Conservation (phyloP, 1,140 invertebrate genomes). For the Cephus cinctus region DNA sequence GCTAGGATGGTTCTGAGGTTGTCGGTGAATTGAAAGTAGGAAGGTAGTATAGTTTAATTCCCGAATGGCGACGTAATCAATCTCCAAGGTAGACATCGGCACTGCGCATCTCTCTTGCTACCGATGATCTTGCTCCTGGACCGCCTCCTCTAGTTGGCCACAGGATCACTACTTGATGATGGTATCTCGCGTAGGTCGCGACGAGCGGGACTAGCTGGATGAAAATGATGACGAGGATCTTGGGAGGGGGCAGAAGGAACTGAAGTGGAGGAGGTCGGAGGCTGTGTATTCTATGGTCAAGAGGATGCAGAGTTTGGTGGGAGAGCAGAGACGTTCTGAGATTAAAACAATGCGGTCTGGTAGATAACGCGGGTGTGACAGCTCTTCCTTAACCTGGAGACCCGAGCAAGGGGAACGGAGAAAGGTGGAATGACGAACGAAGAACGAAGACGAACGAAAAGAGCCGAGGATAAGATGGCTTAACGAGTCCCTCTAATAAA, state of each 20-base stretch:
- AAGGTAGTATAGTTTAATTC: no score
- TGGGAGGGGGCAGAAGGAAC: constrained; percentile 7
- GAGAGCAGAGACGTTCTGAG: constrained; percentile 25
- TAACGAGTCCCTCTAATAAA: constrained; percentile 48
- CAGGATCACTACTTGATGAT: constrained; percentile 29
- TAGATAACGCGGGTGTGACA: constrained; percentile 42
- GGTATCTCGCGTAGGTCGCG: constrained; percentile 26
- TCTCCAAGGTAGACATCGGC: constrained; percentile 21
- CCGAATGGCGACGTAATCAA: constrained; percentile 28
- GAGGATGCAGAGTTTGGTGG: neutral
- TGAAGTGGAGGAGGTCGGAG: constrained; percentile 7
- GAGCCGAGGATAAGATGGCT: constrained; percentile 27
- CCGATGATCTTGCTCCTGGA: constrained; percentile 22
- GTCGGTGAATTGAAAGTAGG: no score
- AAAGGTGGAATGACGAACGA: no score
- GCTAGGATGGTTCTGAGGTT: no score
- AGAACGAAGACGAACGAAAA: no score
- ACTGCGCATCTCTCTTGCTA: constrained; percentile 24
- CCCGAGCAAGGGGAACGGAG: constrained; percentile 22
- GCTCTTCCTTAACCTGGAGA: constrained; percentile 22
- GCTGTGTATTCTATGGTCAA: neutral
- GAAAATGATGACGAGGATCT: constrained; percentile 18
- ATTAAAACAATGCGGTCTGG: constrained; percentile 41
- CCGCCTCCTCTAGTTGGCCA: no score
- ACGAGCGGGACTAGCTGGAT: constrained; percentile 19